Base-by-base conservation (phyloP, 2,888 invertebrate genomes). In the Drosophila diplacantha region DNA sequence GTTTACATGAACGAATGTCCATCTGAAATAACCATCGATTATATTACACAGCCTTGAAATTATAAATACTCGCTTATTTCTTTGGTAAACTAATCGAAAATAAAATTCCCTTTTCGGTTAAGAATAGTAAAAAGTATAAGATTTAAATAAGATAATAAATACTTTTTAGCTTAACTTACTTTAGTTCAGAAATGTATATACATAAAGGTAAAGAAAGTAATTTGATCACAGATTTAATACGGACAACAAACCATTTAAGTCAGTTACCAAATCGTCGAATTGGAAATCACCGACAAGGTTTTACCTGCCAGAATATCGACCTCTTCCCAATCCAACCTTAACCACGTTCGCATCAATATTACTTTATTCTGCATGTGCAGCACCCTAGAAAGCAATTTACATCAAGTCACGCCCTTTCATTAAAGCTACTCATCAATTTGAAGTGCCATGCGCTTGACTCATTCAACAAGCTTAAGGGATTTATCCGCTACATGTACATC, bases 351-450 rank as follows among this genome's bases (percentile, higher is more conserved):
- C 41, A 41, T 22, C 29, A 18, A 14, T 22, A 57, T 54, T 29
- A 35, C 54, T 29, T 35, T 29, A 35, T 34, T 12, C 38, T 22
- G 57, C 38, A 39, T 44, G 26, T 38, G 38, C 34, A 35, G 34
- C 60, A 41, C 18, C 49, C 53, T 69, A 66, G 55, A 66, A 62
- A 54, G 73, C 70, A 71, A 80, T 79, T 82, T 82, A 80, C 75
- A 80, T 68, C 72, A 72, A 83, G 84, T 81, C 80, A 76, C 75
- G 80, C 77, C 81, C 82, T 73, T 74, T 81, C 80, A 83, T 80
- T 80, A 83, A 80, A 83, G 84, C 82, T 64, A 83, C 84, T 82
- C 84, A 80, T 83, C 84, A 80, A 83, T 80, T 83, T 62, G 74
- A 72, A 70, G 78, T 51, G 68, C 62, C 81, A 61, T 53, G 74